Evolutionary conservation across 2,888 invertebrate species (phyloP).

Genomic region (Drepana falcataria): DNA sequence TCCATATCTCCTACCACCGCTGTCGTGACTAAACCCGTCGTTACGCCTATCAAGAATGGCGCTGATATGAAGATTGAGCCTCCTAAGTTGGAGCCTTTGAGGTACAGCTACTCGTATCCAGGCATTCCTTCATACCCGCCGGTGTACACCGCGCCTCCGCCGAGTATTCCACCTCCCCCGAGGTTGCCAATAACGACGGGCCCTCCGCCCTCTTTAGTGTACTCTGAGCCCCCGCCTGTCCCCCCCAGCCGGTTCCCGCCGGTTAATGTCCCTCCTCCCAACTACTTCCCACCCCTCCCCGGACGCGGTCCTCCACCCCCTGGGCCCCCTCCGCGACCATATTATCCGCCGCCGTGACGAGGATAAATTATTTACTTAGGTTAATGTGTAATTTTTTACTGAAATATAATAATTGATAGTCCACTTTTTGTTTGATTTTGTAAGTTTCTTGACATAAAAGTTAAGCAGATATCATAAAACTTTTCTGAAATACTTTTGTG

Average conservation of each 20-base stretch:
- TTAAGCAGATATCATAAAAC: too few species aligned
- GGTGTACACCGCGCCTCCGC: conserved; percentile 64
- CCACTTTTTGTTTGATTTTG: conserved; percentile 25
- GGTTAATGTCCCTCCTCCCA: conserved; percentile 62
- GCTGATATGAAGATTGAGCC: conserved; percentile 52
- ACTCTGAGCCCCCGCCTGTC: conserved; percentile 65
- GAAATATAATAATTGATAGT: conserved; percentile 62
- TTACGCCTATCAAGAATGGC: conserved; percentile 66
- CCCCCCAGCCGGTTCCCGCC: conserved; percentile 43
- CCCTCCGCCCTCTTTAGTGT: conserved; percentile 50
- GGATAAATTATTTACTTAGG: conserved; percentile 30
- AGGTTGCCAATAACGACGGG: conserved; percentile 59
- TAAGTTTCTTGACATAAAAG: neutral
- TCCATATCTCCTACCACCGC: conserved; percentile 67
- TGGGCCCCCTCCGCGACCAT: conserved; percentile 54
- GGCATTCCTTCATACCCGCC: conserved; percentile 62
- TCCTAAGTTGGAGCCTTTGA: conserved; percentile 50
- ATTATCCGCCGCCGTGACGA: conserved; percentile 65
- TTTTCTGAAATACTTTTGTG: too few species aligned
- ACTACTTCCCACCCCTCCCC: conserved; percentile 51
- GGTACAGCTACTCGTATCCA: conserved; percentile 53
- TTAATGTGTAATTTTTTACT: conserved; percentile 56
- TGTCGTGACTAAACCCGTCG: conserved; percentile 31
- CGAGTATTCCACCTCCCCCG: conserved; percentile 40
- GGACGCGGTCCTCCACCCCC: conserved; percentile 45